Base-by-base conservation (phyloP, 2,797 vertebrate species). In the Borostomias antarcticus region DNA sequence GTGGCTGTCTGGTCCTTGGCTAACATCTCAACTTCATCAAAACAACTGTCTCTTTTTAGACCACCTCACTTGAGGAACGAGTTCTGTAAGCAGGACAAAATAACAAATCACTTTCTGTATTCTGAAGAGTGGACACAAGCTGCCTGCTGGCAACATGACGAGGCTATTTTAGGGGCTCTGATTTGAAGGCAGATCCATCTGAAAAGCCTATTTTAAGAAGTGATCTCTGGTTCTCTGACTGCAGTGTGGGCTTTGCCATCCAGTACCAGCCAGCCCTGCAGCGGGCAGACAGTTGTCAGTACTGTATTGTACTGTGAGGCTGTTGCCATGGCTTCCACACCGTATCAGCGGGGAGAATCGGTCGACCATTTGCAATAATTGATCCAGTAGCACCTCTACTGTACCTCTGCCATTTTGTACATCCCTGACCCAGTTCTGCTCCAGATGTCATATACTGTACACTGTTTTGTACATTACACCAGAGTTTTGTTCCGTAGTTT, bases 241-340 rank as follows among this genome's bases (percentile, higher is more conserved):
- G 57, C 58, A 4, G 66, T 70, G 52, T 66, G 58, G 58, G 56
- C 68, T 70, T 58, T 28, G n/a, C n/a, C n/a, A n/a, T n/a, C 29
- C 45, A n/a, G 33, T 70, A 74, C 63, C 74, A 61, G 17, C 58
- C 32, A 29, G 70, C 72, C 56, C 67, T 72, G 54, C 70, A 52
- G 28, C 48, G 26, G 52, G 61, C 54, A 62, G 79, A 82, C 81
- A 86, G 82, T 78, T 82, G 73, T 76, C 74, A 76, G 77, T 74
- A 78, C 76, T 76, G 73, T 78, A 76, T 17, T 45, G n/a, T n/a
- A n/a, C n/a, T 45, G 40, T 45, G 40, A 45, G 84, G 74, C 80
- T 77, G 86, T 89, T 91, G 81, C 88, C 85, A 89, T 91, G 89
- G 85, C 71, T 72, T 78, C 85, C 58, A 68, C 40, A 45, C 40